Conservation (phyloP, 2,888 invertebrate genomes). For the Aphidius colemani region DNA sequence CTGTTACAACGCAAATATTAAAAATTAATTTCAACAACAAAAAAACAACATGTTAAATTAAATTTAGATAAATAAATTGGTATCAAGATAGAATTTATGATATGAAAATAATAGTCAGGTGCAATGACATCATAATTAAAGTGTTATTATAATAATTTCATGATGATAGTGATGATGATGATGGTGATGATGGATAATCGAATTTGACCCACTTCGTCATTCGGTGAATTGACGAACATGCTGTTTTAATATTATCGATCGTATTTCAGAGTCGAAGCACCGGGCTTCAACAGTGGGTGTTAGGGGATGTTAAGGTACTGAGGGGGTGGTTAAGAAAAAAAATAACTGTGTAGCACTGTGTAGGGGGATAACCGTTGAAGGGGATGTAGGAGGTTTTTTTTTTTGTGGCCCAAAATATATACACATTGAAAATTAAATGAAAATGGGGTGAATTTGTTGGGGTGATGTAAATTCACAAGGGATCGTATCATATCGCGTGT, state of each 20-base stretch:
- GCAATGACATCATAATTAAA: too few species aligned
- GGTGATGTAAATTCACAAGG: neutral
- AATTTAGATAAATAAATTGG: too few species aligned
- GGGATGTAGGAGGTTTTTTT: neutral
- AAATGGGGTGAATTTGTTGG: neutral
- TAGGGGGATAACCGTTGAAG: neutral
- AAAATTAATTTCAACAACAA: too few species aligned
- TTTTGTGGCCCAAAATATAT: conserved; percentile 6
- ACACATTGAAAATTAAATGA: neutral
- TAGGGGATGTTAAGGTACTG: conserved; percentile 23
- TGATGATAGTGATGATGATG: too few species aligned
- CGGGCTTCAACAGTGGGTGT: conserved; percentile 10
- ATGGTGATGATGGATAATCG: conserved; percentile 25
- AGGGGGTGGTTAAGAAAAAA: conserved; percentile 34
- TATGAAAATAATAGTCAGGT: too few species aligned
- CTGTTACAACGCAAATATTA: too few species aligned
- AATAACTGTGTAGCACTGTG: conserved; percentile 22
- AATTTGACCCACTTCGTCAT: conserved; percentile 42
- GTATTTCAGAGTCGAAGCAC: conserved; percentile 26
- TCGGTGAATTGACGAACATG: conserved; percentile 35
- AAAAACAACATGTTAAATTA: too few species aligned
- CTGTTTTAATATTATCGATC: conserved; percentile 36
- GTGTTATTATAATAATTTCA: too few species aligned
- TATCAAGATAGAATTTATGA: too few species aligned
- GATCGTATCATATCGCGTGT: conserved; percentile 12